Percentiles rank a stretch among this genome's conserved stretches.
phyloP scores from a whole-genome alignment of 2,888 invertebrate species.

The Pseudeuparius sepicola region DNA sequence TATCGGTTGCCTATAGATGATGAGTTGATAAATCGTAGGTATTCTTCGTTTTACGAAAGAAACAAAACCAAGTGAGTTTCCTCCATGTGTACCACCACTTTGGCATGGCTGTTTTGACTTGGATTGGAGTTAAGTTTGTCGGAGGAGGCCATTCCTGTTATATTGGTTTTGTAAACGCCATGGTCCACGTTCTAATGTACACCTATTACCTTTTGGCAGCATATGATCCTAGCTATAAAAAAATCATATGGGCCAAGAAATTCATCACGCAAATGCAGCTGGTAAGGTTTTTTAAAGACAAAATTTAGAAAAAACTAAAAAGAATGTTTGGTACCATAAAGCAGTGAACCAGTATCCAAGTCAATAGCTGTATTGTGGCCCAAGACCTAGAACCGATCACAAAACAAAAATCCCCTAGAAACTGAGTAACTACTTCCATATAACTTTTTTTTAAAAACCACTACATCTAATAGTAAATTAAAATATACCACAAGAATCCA shows the following conservation, averaged over 20 bases:
- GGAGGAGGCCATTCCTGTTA: conserved; percentile 57
- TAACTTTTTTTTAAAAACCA: too few species aligned
- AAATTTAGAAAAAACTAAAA: not conserved
- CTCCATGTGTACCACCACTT: conserved; percentile 81
- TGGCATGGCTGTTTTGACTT: conserved; percentile 63
- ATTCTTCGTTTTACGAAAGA: conserved; percentile 79
- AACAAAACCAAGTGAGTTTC: conserved; percentile 69
- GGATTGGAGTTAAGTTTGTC: conserved; percentile 51
- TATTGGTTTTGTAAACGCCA: conserved; percentile 58
- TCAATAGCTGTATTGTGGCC: too few species aligned
- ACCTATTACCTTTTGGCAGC: conserved; percentile 70
- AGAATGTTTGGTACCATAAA: too few species aligned
- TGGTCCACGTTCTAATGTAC: conserved; percentile 77
- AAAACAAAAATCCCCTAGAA: too few species aligned
- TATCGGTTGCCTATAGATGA: too few species aligned
- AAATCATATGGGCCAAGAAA: conserved; percentile 70
- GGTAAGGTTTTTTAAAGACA: too few species aligned
- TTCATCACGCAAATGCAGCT: conserved; percentile 78
- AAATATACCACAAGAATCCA: too few species aligned
- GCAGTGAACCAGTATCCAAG: too few species aligned
- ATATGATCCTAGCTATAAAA: conserved; percentile 55
- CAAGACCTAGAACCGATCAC: too few species aligned
- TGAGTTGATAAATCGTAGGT: conserved; percentile 39
- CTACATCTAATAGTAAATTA: too few species aligned
- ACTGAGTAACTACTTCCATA: too few species aligned